Conservation (phyloP, 2,797 vertebrate genomes). For the Vespertilio murinus region DNA sequence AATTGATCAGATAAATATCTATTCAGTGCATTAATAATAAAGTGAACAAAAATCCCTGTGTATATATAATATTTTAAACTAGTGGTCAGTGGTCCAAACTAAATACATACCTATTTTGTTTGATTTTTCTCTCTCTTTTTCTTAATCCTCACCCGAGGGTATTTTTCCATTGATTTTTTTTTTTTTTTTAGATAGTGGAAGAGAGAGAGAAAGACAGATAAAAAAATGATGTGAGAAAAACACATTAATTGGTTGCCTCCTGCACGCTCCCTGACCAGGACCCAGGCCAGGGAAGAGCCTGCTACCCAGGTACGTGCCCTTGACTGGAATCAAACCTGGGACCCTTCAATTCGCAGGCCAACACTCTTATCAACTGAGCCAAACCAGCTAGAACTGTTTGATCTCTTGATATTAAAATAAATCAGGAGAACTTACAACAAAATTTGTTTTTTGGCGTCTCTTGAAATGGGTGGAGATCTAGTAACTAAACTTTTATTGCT, state of each 20-base stretch:
- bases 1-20: conserved; percentile 17
- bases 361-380: too few relatives aligned
- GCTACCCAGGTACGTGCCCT: too few relatives aligned
- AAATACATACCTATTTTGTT: neutral
- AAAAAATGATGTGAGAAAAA: too few relatives aligned
- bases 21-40: neutral
- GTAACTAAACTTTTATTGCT: neutral
- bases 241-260: too few relatives aligned
- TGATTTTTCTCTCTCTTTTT: neutral
- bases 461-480: neutral
- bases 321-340: too few relatives aligned
- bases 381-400: neutral
- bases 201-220: too few relatives aligned
- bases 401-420: conserved; percentile 37
- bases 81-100: neutral
- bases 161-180: too few relatives aligned
- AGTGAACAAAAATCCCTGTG: neutral
- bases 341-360: too few relatives aligned
- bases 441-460: conserved; percentile 22
- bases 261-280: too few relatives aligned
- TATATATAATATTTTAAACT: neutral
- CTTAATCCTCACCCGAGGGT: too few relatives aligned
- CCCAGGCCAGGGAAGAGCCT: too few relatives aligned
- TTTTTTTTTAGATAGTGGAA: too few relatives aligned
- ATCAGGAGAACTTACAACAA: neutral